Percentiles rank a stretch among this genome's conserved stretches.
Evolutionary conservation across 2,113 vertebrate genomes (phyloP).

Genomic region (Australoheros scitulus): DNA sequence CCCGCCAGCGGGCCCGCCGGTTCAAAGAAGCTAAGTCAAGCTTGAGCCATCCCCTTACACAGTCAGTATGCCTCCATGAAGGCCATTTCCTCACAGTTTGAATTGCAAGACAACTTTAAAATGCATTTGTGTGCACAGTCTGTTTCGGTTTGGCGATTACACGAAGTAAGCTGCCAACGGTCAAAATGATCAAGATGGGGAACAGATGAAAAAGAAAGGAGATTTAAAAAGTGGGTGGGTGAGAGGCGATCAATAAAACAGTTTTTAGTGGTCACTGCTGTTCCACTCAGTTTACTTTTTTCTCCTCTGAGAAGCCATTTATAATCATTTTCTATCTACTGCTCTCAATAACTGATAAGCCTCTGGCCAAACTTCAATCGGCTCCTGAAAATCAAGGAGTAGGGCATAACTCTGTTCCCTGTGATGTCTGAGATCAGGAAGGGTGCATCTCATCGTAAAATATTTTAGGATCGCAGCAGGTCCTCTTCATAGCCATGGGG

Average conservation of each 20-base stretch:
- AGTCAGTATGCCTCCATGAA: not conserved
- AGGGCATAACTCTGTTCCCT: slow-evolving; percentile 3
- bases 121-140: not conserved
- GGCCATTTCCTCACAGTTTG: not conserved
- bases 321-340: slow-evolving; percentile 52
- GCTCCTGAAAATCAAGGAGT: slow-evolving; percentile 34
- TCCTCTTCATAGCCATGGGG: not conserved
- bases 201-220: slow-evolving; percentile 30
- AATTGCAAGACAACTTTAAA: not conserved
- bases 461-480: slow-evolving; percentile 2
- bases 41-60: not conserved
- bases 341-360: slow-evolving; percentile 53
- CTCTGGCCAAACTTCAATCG: slow-evolving; percentile 52
- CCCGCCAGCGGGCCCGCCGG: no score
- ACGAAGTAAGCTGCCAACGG: not conserved
- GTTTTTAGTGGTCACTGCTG: slow-evolving; percentile 46
- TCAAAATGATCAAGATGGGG: not conserved
- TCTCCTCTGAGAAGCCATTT: slow-evolving; percentile 46
- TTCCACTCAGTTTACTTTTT: slow-evolving; percentile 29
- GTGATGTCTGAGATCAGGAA: slow-evolving; percentile 24
- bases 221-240: slow-evolving; percentile 31
- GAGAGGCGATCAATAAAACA: slow-evolving; percentile 51
- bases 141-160: not conserved
- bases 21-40: no score
- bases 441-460: not conserved